Evolutionary conservation across 2,888 invertebrate genomes (phyloP).

Genomic region (Biston stratarius): DNA sequence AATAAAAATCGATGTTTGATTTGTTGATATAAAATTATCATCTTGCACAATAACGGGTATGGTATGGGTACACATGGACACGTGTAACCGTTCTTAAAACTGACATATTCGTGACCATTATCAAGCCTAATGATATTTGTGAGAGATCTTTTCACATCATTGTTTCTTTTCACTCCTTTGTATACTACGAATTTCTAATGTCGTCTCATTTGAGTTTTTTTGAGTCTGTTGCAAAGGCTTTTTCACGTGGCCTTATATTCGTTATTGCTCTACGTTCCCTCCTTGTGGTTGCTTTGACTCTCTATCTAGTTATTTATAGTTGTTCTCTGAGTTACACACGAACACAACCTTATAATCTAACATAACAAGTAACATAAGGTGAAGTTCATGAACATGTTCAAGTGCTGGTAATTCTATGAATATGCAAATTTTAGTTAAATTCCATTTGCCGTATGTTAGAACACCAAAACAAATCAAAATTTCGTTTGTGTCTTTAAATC

Average conservation of each 20-base stretch:
- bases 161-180: background rate
- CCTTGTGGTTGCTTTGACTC: slow-evolving; percentile 32
- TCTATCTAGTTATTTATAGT: slow-evolving; percentile 1
- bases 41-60: too few species aligned
- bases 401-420: slow-evolving; percentile 5
- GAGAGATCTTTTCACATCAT: background rate
- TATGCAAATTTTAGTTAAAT: slow-evolving; percentile 6
- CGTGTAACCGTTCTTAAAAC: background rate
- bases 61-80: too few species aligned
- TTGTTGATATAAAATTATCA: too few species aligned
- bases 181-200: slow-evolving; percentile 15
- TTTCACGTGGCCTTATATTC: slow-evolving; percentile 21
- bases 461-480: too few species aligned
- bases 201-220: slow-evolving; percentile 23
- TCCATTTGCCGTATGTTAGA: slow-evolving; percentile 1
- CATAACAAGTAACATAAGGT: slow-evolving; percentile 10
- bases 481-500: background rate
- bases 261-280: slow-evolving; percentile 28
- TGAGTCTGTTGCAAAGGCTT: slow-evolving; percentile 20
- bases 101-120: background rate
- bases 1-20: too few species aligned
- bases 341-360: background rate
- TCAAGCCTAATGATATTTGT: background rate
- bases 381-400: slow-evolving; percentile 15
- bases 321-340: slow-evolving; percentile 1